These are phyloP conservation scores for Drosophila tsacasi DNA, from an alignment of 1,140 invertebrate species.

Conservation along the genomic window DNA sequence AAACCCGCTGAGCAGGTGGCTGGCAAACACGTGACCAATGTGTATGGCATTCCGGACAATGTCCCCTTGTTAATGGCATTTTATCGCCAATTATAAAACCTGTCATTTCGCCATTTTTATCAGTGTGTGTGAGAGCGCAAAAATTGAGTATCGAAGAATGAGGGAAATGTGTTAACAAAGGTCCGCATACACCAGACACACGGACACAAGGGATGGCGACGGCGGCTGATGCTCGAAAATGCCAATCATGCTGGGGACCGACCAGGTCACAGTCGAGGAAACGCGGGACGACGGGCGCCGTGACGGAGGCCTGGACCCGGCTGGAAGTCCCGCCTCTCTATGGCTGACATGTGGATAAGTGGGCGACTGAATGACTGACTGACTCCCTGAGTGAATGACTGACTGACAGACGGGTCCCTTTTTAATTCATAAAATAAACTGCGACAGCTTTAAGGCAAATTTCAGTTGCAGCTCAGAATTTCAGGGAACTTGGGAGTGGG, in stretches of 20 bases:
- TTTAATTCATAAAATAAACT: slow-evolving; percentile 34
- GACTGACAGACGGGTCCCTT: slow-evolving; percentile 22
- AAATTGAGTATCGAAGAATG: slow-evolving; percentile 44
- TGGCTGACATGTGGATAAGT: slow-evolving; percentile 51
- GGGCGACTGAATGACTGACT: slow-evolving; percentile 43
- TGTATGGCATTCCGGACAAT: slow-evolving; percentile 38
- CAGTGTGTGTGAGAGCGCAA: slow-evolving; percentile 36
- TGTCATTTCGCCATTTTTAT: slow-evolving; percentile 76
- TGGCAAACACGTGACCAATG: slow-evolving; percentile 62
- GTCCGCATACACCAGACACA: slow-evolving; percentile 13
- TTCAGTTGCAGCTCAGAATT: neutral
- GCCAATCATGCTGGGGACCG: slow-evolving; percentile 69
- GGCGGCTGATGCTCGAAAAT: slow-evolving; percentile 60
- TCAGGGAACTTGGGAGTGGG: neutral
- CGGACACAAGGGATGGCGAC: slow-evolving; percentile 16
- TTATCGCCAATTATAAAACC: slow-evolving; percentile 81
- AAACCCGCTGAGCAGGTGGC: slow-evolving; percentile 40
- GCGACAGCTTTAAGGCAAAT: slow-evolving; percentile 17
- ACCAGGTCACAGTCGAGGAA: slow-evolving; percentile 17
- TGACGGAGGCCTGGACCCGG: neutral
- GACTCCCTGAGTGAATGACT: slow-evolving; percentile 25
- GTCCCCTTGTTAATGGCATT: slow-evolving; percentile 75
- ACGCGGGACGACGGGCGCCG: slow-evolving; percentile 7
- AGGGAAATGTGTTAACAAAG: slow-evolving; percentile 53
- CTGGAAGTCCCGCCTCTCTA: slow-evolving; percentile 28